Percentiles rank a stretch among this genome's conserved stretches.
phyloP scores from a whole-genome alignment of 1,140 invertebrate species.

The Drosophila orena region DNA sequence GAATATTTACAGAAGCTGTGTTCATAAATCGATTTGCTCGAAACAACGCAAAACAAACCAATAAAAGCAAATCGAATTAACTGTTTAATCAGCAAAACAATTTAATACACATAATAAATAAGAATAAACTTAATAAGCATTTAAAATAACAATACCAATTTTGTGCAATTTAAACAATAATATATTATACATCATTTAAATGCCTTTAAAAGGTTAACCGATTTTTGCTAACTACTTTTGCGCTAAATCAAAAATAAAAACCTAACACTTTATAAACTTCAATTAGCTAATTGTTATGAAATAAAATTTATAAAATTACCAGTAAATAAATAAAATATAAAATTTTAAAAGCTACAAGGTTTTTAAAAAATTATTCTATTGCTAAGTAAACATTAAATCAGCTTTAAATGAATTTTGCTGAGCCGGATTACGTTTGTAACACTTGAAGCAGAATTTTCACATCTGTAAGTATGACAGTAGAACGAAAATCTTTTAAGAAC shows the following conservation, averaged over 20 bases:
- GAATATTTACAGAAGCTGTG: conserved; percentile 44
- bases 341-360: conserved; percentile 17
- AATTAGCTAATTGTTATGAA: conserved; percentile 46
- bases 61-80: conserved; percentile 18
- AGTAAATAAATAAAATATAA: conserved; percentile 15
- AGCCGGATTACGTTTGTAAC: conserved; percentile 28
- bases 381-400: conserved; percentile 17
- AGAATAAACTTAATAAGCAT: conserved; percentile 36
- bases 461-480: conserved; percentile 18
- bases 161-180: conserved; percentile 45
- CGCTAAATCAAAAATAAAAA: conserved; percentile 20
- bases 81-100: conserved; percentile 20
- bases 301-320: conserved; percentile 34
- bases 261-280: conserved; percentile 22
- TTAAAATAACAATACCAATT: conserved; percentile 31
- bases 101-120: conserved; percentile 9
- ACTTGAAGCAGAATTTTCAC: conserved; percentile 10
- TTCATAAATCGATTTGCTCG: conserved; percentile 20
- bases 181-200: conserved; percentile 19
- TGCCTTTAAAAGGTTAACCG: conserved; percentile 37
- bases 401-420: conserved; percentile 34
- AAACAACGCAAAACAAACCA: conserved; percentile 2
- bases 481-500: background rate
- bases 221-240: conserved; percentile 29
- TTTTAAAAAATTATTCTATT: conserved; percentile 21